Percentiles rank a stretch among this genome's conserved stretches.
These are phyloP conservation scores for Halesus radiatus DNA, from an alignment of 1,140 invertebrate genomes.

Conservation along the genomic window DNA sequence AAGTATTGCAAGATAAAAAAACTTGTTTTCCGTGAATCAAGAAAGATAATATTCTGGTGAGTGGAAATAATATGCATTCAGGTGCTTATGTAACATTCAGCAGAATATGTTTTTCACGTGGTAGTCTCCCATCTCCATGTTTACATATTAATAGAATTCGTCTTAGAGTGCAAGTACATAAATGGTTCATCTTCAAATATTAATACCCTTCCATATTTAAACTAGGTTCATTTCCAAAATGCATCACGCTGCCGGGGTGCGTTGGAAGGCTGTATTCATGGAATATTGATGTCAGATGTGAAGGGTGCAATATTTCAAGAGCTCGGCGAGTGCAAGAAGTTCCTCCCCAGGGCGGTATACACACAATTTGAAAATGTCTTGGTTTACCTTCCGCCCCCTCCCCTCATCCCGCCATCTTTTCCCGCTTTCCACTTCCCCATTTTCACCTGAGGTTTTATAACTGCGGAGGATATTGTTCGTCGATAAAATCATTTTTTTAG, in stretches of 20 bases:
- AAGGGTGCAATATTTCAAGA: constrained; percentile 46
- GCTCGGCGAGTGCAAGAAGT: constrained; percentile 41
- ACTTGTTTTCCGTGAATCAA: too few species aligned
- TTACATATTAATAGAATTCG: too few species aligned
- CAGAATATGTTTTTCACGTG: too few species aligned
- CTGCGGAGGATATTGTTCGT: too few species aligned
- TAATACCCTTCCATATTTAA: constrained; percentile 22
- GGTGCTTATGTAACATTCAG: too few species aligned
- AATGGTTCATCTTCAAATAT: constrained; percentile 20
- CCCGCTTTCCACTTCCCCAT: neutral
- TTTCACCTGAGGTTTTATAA: too few species aligned
- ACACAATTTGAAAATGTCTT: constrained; percentile 46
- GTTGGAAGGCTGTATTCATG: constrained; percentile 30
- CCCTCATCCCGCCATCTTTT: neutral
- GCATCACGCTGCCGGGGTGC: neutral
- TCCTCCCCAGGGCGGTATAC: constrained; percentile 1
- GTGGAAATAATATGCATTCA: too few species aligned
- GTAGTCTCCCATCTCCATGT: too few species aligned
- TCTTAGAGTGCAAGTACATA: neutral
- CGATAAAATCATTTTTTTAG: too few species aligned
- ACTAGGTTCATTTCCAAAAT: constrained; percentile 27
- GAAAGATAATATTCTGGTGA: too few species aligned
- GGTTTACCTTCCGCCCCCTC: constrained; percentile 33
- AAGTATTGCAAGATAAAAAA: too few species aligned
- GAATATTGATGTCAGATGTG: constrained; percentile 46